Conservation (phyloP, 2,797 vertebrate genomes). For the Alosa sapidissima region DNA sequence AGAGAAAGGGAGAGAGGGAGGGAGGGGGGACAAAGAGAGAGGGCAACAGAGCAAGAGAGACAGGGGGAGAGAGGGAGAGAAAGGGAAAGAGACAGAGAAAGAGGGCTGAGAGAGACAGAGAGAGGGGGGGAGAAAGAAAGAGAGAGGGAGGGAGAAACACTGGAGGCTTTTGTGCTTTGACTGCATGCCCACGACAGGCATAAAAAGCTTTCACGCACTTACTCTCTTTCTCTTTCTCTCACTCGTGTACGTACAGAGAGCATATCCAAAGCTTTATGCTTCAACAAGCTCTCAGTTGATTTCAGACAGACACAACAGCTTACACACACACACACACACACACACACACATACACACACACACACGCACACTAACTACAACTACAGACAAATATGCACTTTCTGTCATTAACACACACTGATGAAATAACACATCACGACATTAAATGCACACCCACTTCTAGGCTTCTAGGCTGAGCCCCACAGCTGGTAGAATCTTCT, state of each 20-base stretch:
- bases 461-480: slow-evolving; percentile 17
- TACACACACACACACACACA: background rate
- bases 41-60: background rate
- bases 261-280: background rate
- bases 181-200: slow-evolving; percentile 27
- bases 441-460: slow-evolving; percentile 12
- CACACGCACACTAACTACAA: background rate
- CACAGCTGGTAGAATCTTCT: slow-evolving; percentile 51
- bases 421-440: background rate
- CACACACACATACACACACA: slow-evolving; percentile 15
- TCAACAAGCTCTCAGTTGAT: background rate
- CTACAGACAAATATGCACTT: background rate
- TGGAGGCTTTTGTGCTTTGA: slow-evolving; percentile 62
- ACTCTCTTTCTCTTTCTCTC: slow-evolving; percentile 23
- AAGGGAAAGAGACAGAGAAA: slow-evolving; percentile 51
- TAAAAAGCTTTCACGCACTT: slow-evolving; percentile 23
- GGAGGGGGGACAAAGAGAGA: background rate
- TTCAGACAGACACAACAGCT: background rate
- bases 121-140: background rate
- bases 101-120: slow-evolving; percentile 46
- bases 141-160: slow-evolving; percentile 55
- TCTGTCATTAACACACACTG: background rate
- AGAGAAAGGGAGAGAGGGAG: slow-evolving; percentile 5
- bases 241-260: slow-evolving; percentile 9
- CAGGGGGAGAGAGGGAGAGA: slow-evolving; percentile 40